These are phyloP conservation scores for Hemiprocne comata DNA, from an alignment of 2,113 vertebrate genomes.

Conservation along the genomic window DNA sequence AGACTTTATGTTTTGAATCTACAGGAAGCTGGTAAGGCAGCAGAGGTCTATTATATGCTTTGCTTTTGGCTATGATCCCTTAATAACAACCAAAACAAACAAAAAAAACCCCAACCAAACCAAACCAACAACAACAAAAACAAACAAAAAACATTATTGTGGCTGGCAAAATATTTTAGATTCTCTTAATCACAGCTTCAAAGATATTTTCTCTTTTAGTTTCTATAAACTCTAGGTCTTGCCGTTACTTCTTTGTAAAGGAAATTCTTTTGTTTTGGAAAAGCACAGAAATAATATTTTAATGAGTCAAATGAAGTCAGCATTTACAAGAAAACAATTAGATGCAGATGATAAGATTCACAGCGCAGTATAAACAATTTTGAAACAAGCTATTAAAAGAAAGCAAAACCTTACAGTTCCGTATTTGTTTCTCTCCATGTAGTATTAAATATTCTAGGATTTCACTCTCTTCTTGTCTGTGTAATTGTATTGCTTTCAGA, in stretches of 20 bases:
- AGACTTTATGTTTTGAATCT: neutral
- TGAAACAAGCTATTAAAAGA: neutral
- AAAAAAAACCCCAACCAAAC: no score
- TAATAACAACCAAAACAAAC: no score
- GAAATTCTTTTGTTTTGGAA: neutral
- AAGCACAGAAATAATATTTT: neutral
- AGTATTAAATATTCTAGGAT: neutral
- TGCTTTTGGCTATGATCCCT: neutral
- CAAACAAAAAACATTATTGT: neutral
- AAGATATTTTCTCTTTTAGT: neutral
- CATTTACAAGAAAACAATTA: neutral
- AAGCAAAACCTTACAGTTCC: neutral
- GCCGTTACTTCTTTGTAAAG: neutral
- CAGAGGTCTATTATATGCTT: neutral
- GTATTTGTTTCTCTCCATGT: neutral
- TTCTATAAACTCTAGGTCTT: neutral
- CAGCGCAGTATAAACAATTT: neutral
- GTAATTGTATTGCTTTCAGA: neutral
- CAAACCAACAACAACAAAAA: neutral
- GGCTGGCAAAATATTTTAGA: neutral
- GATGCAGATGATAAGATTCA: neutral
- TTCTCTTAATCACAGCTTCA: neutral
- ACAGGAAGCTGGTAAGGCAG: neutral
- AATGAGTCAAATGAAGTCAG: neutral
- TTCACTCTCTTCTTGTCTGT: neutral